Evolutionary conservation across 2,888 invertebrate genomes (phyloP).

Genomic region (Drosophila rubida): DNA sequence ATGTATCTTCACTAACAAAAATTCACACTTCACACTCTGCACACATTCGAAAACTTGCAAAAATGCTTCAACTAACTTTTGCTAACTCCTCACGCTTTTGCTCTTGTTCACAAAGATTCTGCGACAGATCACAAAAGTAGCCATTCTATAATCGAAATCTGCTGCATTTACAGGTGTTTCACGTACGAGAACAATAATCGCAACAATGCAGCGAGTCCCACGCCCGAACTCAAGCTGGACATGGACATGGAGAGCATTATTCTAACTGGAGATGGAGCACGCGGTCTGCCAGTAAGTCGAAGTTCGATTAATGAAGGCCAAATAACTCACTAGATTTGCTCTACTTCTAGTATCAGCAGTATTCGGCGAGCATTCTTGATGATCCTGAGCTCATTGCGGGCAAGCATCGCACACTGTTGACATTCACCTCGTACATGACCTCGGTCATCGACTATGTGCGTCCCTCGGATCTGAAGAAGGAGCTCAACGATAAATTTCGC

Average conservation of each 20-base stretch:
- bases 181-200: slow-evolving; percentile 84
- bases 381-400: slow-evolving; percentile 96
- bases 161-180: slow-evolving; percentile 79
- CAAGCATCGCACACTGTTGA: slow-evolving; percentile 93
- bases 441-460: slow-evolving; percentile 98
- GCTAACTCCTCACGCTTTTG: slow-evolving; percentile 52
- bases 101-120: slow-evolving; percentile 14
- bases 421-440: slow-evolving; percentile 96
- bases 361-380: slow-evolving; percentile 95
- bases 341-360: slow-evolving; percentile 85
- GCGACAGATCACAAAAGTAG: background rate
- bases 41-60: slow-evolving; percentile 60
- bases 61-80: slow-evolving; percentile 67
- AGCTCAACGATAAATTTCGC: slow-evolving; percentile 97
- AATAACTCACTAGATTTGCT: background rate
- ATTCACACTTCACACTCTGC: slow-evolving; percentile 61
- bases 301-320: too few species aligned
- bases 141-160: slow-evolving; percentile 2
- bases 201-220: slow-evolving; percentile 83
- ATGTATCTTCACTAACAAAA: slow-evolving; percentile 46
- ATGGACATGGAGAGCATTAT: slow-evolving; percentile 80
- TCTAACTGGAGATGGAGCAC: slow-evolving; percentile 59
- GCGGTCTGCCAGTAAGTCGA: slow-evolving; percentile 76
- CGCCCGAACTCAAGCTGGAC: slow-evolving; percentile 83
- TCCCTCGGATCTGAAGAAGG: slow-evolving; percentile 97